Conservation (phyloP, 2,113 vertebrate species). For the Plectropomus leopardus region DNA sequence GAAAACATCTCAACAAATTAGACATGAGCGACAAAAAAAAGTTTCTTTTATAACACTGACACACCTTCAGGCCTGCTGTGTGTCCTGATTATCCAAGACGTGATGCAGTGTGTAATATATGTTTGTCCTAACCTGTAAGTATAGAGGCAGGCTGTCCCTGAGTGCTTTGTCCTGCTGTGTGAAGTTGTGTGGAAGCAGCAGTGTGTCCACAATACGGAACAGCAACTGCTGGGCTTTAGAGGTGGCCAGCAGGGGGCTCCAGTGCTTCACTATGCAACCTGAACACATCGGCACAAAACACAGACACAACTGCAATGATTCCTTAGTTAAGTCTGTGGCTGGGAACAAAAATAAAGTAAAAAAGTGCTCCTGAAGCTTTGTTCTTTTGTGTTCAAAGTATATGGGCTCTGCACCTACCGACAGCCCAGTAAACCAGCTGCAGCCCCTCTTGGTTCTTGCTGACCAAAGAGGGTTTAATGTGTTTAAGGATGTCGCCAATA, state of each 20-base stretch:
- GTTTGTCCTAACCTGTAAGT: constrained; percentile 89
- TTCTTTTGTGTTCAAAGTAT: neutral
- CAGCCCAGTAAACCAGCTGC: constrained; percentile 89
- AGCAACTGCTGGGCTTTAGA: constrained; percentile 94
- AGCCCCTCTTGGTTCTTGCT: constrained; percentile 91
- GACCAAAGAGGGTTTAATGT: constrained; percentile 93
- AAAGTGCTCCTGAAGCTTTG: neutral
- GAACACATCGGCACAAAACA: constrained; percentile 33
- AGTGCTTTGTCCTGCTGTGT: constrained; percentile 93
- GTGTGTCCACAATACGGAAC: constrained; percentile 92
- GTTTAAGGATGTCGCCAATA: constrained; percentile 94
- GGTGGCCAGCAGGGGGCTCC: constrained; percentile 93
- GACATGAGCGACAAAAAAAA: neutral
- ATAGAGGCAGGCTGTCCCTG: constrained; percentile 91
- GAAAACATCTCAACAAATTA: neutral
- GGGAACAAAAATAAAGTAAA: neutral
- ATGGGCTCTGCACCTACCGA: constrained; percentile 82
- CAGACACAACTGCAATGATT: constrained; percentile 10
- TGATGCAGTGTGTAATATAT: neutral
- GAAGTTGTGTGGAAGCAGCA: constrained; percentile 92
- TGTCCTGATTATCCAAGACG: neutral
- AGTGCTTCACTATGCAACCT: constrained; percentile 96
- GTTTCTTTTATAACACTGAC: neutral
- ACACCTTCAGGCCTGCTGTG: neutral
- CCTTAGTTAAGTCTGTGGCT: neutral